Evolutionary conservation across 2,113 vertebrate species (phyloP), one percentile per base, ranked within the genome.

Genomic region (Siniperca knerii): DNA sequence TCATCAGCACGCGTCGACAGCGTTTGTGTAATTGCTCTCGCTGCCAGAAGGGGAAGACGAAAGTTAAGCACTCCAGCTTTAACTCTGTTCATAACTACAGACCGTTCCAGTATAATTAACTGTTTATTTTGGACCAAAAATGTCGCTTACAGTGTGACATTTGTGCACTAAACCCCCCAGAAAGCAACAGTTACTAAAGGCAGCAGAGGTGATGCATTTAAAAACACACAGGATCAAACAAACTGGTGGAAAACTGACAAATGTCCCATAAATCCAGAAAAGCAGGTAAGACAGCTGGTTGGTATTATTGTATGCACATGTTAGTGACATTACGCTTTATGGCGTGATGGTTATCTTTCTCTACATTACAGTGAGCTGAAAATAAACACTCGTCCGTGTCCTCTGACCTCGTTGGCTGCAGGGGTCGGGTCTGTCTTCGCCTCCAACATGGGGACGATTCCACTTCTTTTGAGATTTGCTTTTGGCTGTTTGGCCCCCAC

Each of bases 381-480:
- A n/a, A n/a, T 8, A 57, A 23, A 23, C 6, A 15, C 8, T 50
- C 6, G 16, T 50, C 20, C 4, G 2, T 8, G 58, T 20, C 6
- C 35, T 42, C 52, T 77, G 70, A 92, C 92, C 79, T 89, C 81
- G 40, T 44, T 35, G 35, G 15, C 16, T 0, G 13, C 74, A 12
- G 78, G 29, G 15, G 1, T 75, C 16, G 0, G 62, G 20, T 79
- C 68, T 0, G 76, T 4, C 0, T 37, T n/a, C 4, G 25, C 37
- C 73, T 82, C 87, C n/a, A 35, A 0, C 20, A n/a, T 57, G 0
- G 62, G 13, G 2, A 76, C 42, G 4, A 55, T 1, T 2, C 1
- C 75, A 13, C 15, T 37, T n/a, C 77, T 83, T 48, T 13, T 65
- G 4, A 72, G 64, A n/a, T 12, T 61, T 0, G 15, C 8, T 6